phyloP scores from a whole-genome alignment of 2,113 vertebrate genomes.

The Grammomys dolichurus region DNA sequence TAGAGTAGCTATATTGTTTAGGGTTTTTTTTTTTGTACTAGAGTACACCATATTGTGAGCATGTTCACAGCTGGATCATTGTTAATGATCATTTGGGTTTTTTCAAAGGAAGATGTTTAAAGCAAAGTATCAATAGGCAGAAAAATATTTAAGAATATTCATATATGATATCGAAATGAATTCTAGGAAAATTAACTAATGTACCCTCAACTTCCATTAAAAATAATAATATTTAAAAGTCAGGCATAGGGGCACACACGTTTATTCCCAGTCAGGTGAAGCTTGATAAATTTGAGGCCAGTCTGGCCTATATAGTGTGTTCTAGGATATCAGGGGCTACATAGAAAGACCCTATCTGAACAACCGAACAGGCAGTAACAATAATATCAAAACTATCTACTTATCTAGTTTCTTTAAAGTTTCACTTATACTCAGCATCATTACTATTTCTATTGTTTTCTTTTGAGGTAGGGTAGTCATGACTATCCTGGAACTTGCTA shows the following conservation, averaged over 20 bases:
- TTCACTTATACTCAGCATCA: not conserved
- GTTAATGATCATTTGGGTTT: slow-evolving; percentile 28
- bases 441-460: not conserved
- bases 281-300: not conserved
- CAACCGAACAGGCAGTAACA: not conserved
- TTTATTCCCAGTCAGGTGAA: not conserved
- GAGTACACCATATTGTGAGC: not conserved
- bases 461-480: not conserved
- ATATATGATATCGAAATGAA: slow-evolving; percentile 3
- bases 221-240: slow-evolving; percentile 15
- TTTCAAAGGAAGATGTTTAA: not conserved
- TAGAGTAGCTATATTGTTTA: slow-evolving; percentile 13
- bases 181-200: not conserved
- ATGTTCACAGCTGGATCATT: not conserved
- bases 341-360: not conserved
- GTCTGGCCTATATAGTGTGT: not conserved
- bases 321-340: not conserved
- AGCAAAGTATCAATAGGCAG: slow-evolving; percentile 18
- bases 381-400: not conserved
- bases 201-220: slow-evolving; percentile 1
- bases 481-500: not conserved
- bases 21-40: not conserved
- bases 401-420: not conserved
- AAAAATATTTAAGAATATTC: slow-evolving; percentile 41
- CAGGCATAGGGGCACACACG: not conserved